phyloP scores from a whole-genome alignment of 1,140 invertebrate genomes.

The Leptestheria dahalacensis region DNA sequence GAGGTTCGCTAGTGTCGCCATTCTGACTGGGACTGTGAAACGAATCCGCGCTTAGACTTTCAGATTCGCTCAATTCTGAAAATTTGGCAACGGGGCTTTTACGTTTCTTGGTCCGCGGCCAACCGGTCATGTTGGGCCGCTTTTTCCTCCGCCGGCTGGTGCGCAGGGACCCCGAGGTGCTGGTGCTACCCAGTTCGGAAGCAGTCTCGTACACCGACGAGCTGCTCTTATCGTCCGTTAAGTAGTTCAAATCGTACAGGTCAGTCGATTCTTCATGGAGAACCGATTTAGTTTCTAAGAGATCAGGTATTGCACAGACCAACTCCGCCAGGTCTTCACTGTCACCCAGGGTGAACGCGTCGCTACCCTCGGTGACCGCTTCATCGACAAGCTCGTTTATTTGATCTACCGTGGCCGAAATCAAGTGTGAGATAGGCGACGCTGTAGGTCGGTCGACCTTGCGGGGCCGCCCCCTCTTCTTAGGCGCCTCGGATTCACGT shows the following conservation, averaged over 20 bases:
- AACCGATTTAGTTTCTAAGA: background rate
- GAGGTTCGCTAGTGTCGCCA: background rate
- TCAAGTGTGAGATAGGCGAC: background rate
- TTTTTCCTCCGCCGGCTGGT: background rate
- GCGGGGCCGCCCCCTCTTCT: conserved; percentile 1
- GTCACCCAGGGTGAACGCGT: background rate
- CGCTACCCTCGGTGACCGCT: background rate
- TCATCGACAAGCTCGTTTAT: background rate
- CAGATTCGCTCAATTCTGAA: background rate
- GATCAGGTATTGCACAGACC: background rate
- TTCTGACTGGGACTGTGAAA: background rate
- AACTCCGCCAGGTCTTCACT: background rate
- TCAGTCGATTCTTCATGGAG: background rate
- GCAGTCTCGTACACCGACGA: conserved; percentile 6
- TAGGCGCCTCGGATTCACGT: too few relatives aligned
- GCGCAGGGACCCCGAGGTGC: background rate
- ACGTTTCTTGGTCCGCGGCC: conserved; percentile 9
- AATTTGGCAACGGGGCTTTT: background rate
- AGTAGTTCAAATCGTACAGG: background rate
- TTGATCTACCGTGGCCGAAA: background rate
- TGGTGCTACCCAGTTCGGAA: conserved; percentile 13
- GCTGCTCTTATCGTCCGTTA: background rate
- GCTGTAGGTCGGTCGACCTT: background rate
- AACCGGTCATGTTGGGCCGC: conserved; percentile 11
- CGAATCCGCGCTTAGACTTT: background rate